These are phyloP conservation scores for Plemyria rubiginata DNA, from an alignment of 2,888 invertebrate species.

Conservation along the genomic window DNA sequence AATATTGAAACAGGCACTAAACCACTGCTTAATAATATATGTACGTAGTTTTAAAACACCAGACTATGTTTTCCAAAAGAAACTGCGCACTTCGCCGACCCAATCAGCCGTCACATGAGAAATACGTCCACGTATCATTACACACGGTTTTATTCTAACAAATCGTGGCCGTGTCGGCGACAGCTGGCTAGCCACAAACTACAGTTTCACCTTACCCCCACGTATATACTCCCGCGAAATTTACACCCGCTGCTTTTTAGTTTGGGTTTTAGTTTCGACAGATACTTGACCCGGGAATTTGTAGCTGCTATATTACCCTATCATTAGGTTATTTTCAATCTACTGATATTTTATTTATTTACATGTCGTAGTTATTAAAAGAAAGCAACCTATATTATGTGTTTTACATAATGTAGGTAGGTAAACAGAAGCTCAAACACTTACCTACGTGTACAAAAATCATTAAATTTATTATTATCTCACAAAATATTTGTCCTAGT, in stretches of 20 bases:
- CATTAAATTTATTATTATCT: too few species aligned
- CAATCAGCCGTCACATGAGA: conserved; percentile 41
- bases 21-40: background rate
- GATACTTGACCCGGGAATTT: background rate
- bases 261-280: background rate
- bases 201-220: background rate
- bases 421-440: too few species aligned
- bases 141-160: conserved; percentile 39
- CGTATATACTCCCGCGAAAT: background rate
- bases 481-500: too few species aligned
- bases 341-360: too few species aligned
- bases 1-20: too few species aligned
- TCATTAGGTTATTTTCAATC: too few species aligned
- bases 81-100: conserved; percentile 3
- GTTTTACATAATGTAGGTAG: too few species aligned
- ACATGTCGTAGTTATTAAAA: too few species aligned
- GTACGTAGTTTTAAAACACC: background rate
- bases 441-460: too few species aligned
- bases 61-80: conserved; percentile 2
- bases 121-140: conserved; percentile 40
- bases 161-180: conserved; percentile 38
- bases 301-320: too few species aligned
- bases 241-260: background rate
- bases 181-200: conserved; percentile 29
- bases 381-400: too few species aligned